phyloP scores from a whole-genome alignment of 2,113 vertebrate species.

The Brachyistius frenatus region DNA sequence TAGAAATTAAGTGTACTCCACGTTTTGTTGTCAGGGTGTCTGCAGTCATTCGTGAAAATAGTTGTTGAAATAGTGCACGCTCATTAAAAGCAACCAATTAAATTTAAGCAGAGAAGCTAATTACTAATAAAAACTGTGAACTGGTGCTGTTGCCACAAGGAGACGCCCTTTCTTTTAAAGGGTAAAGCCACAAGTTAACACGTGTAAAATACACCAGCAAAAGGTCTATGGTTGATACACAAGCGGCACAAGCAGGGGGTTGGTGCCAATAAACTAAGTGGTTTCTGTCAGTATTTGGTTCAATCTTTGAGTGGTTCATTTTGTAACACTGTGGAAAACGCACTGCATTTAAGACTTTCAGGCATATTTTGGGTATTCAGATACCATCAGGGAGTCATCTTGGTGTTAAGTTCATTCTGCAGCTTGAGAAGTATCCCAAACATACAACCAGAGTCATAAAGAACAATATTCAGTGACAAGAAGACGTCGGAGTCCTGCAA shows the following conservation, averaged over 20 bases:
- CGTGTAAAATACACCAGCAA: slow-evolving; percentile 34
- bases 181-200: slow-evolving; percentile 45
- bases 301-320: too few species aligned
- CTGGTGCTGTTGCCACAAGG: slow-evolving; percentile 54
- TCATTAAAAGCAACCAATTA: slow-evolving; percentile 76
- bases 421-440: too few species aligned
- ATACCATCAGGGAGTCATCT: too few species aligned
- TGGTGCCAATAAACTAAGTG: neutral
- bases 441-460: too few species aligned
- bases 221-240: neutral
- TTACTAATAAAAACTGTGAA: slow-evolving; percentile 77
- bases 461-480: neutral
- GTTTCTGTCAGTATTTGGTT: too few species aligned
- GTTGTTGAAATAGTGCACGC: slow-evolving; percentile 59
- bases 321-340: too few species aligned
- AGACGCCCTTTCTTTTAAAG: slow-evolving; percentile 46
- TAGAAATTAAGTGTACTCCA: slow-evolving; percentile 57
- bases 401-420: too few species aligned
- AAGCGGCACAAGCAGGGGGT: slow-evolving; percentile 4
- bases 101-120: slow-evolving; percentile 72
- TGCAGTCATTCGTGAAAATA: slow-evolving; percentile 68
- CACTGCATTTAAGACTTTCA: too few species aligned
- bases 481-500: neutral
- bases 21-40: slow-evolving; percentile 55
- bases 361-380: too few species aligned